Evolutionary conservation across 2,113 vertebrate species (phyloP), one percentile per base, ranked within the genome.

Genomic region (Forbesichthys agassizii): DNA sequence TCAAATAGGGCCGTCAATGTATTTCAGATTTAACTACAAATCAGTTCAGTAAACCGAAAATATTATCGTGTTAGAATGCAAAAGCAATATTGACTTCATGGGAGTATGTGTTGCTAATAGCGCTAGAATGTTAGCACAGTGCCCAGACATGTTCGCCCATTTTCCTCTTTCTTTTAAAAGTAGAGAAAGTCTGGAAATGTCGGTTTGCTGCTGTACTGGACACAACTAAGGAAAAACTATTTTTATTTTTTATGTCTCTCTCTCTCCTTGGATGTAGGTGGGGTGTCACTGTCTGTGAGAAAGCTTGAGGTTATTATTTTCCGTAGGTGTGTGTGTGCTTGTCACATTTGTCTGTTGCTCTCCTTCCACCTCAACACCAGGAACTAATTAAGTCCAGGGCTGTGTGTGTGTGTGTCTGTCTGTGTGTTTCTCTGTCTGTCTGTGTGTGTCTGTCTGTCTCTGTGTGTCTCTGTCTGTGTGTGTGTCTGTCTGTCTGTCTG

Each of bases 171-270:
- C 18, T 16, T 11, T 48, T 20, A 11, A 20, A 61, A 48, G 27
- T 47, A 49, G 61, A 13, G 18, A 4, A n/a, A 9, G 14, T 18
- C 20, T 18, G 4, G 20, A 51, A 64, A 64, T 64, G 61, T 51
- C 18, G 33, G 48, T 12, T 10, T 64, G 48, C 47, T 11, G 61
- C 61, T 64, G 11, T 20, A 64, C 5, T 64, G 61, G 61, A 64
- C 48, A 64, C 47, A 27, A 18, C 48, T 33, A 64, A 36, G 12
- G 58, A 60, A 20, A 20, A 62, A 62, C 42, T 20, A 3, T 9
- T 33, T 61, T 16, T 16, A 12, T 62, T 13, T 20, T 9, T 11
- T 49, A 8, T 63, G 11, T 33, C 42, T 62, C 6, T 11, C 6
- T 11, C 46, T 49, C 46, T 57, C 10, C n/a, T n/a, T 48, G 47